Evolutionary conservation across 2,888 invertebrate species (phyloP).

Genomic region (Ormyrus nitidulus): DNA sequence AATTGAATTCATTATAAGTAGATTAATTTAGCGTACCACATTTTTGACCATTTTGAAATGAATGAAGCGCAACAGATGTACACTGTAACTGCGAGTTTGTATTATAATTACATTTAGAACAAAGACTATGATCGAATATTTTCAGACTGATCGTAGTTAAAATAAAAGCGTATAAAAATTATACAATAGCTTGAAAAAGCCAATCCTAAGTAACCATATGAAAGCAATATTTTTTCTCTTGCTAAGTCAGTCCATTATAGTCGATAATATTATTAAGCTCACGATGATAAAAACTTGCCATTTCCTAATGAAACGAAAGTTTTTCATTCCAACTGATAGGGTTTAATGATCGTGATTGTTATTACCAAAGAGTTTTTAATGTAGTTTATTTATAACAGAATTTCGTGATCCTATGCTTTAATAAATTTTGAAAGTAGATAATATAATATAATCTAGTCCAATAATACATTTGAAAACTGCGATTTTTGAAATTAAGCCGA

Average conservation of each 20-base stretch:
- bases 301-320: conserved; percentile 30
- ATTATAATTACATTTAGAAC: conserved; percentile 35
- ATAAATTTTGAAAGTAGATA: conserved; percentile 1
- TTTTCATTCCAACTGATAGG: conserved; percentile 3
- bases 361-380: conserved; percentile 45
- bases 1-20: background rate
- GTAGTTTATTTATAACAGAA: conserved; percentile 21
- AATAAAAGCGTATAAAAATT: conserved; percentile 25
- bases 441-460: background rate
- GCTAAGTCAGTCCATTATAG: conserved; percentile 22
- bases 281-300: conserved; percentile 21
- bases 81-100: conserved; percentile 29
- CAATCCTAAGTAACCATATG: conserved; percentile 9
- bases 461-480: background rate
- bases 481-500: too few species aligned
- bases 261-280: conserved; percentile 22
- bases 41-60: conserved; percentile 32
- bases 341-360: conserved; percentile 33
- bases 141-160: conserved; percentile 50
- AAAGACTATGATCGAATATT: conserved; percentile 51
- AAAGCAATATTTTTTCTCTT: conserved; percentile 50
- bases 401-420: background rate
- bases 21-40: conserved; percentile 39
- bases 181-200: conserved; percentile 31
- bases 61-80: conserved; percentile 33